Evolutionary conservation across 1,140 invertebrate species (phyloP), one percentile per base, ranked within the genome.

Genomic region (Protaetia brevitarsis): DNA sequence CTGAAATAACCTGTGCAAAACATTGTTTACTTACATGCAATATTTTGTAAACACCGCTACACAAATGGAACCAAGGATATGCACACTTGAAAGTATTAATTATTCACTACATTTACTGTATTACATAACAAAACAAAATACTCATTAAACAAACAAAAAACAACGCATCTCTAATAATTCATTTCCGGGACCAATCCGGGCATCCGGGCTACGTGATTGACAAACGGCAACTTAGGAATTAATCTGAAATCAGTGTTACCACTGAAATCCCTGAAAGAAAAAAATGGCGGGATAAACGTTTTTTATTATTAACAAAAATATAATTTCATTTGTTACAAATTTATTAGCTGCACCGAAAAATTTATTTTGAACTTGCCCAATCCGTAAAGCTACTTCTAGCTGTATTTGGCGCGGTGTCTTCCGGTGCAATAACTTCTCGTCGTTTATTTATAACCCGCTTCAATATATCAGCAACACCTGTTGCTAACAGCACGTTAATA

Each of bases 181-280:
- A 76, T 73, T 76, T 76, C 74, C 74, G 74, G 69, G 71, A 73
- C 69, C 69, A 74, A 74, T 76, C 73, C 74, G 74, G 73, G 74
- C 69, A 73, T 76, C 72, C 73, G 73, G 74, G 69, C 73, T 69
- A 66, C 70, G 71, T 74, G 73, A 74, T 73, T 71, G 69, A 71
- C 69, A 65, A 58, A 29, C 7, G 45, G 51, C 29, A 31, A 65
- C 45, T 34, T 29, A 29, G 29, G 30, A 65, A 65, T 57, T 31
- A 19, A 34, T 29, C 28, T 13, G 63, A 65, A 65, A 65, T 31
- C 41, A 56, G 41, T 65, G 51, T 34, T 56, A 58, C 45, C 63
- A 65, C 45, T 65, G 28, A 65, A 57, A 65, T 26, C 37, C 19
- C 19, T 63, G 26, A 45, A 37, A 41, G 23, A 16, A 16, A 23